Conservation (phyloP, 2,113 vertebrate genomes). For the rat (Rattus norvegicus) region DNA sequence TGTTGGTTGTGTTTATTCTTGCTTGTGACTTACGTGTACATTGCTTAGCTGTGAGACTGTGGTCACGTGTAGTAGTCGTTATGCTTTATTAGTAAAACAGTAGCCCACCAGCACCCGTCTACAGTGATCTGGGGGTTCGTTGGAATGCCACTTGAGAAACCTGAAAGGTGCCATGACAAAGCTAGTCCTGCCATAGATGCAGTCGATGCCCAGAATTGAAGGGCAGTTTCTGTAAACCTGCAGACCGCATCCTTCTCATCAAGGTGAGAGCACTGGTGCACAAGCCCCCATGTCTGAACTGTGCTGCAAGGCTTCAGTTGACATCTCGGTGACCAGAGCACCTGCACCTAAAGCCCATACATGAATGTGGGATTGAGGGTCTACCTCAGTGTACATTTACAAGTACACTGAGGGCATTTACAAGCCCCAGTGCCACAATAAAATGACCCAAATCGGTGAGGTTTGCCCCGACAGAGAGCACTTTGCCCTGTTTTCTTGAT, state of each 20-base stretch:
- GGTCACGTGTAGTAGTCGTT: neutral
- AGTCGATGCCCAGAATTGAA: neutral
- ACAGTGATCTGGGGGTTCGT: neutral
- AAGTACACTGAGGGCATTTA: neutral
- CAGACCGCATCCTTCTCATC: neutral
- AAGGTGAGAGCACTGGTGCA: neutral
- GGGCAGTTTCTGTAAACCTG: neutral
- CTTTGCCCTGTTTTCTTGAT: neutral
- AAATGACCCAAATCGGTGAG: neutral
- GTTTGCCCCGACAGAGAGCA: neutral
- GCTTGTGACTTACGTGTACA: neutral
- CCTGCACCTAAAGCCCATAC: neutral
- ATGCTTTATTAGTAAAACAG: neutral
- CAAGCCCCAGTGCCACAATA: neutral
- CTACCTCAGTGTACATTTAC: too few species aligned
- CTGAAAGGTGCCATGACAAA: neutral
- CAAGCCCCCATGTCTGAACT: neutral
- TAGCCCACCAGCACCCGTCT: neutral
- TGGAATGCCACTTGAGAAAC: neutral
- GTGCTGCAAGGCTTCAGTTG: neutral
- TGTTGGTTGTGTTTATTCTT: neutral
- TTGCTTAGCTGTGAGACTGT: slow-evolving; percentile 15
- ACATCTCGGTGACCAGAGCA: neutral
- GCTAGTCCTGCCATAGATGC: neutral
- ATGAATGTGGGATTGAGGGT: neutral